Base-by-base conservation (phyloP, 2,113 vertebrate species). In the Ochotona curzoniae region DNA sequence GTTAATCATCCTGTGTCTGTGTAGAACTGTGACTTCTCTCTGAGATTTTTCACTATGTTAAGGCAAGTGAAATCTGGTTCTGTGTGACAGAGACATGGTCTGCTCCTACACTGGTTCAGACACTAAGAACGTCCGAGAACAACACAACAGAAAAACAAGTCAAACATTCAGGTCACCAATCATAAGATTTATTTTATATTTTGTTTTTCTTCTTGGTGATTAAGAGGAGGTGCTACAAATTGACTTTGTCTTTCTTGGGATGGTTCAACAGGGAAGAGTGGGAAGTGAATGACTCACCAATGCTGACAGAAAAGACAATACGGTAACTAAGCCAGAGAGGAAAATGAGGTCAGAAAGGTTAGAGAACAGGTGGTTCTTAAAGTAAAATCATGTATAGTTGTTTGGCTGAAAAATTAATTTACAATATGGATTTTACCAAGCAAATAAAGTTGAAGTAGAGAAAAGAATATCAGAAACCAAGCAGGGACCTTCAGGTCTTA, bases 381-480 rank as follows among this genome's bases (percentile, higher is more conserved):
- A 84, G 44, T 54, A 51, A 94, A 89, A 78, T 8, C 64, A 49
- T 57, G 18, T 32, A 38, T n/a, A 30, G 61, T 80, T 7, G 2
- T 93, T 54, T 83, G 20, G 12, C 51, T 89, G 71, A 91, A 96
- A 28, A 83, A 64, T 87, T 70, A 95, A 87, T 63, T 87, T 75
- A 69, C 1, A 70, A 64, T 74, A 54, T 82, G 90, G 14, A 82
- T 17, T 21, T 70, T 1, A 88, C 69, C 79, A 85, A 47, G 69
- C 61, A 91, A 93, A 87, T 74, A 93, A 96, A 94, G 87, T 35
- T 66, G 66, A 32, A 94, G 66, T 6, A 88, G 18, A 64, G 38
- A 61, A 86, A 96, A 91, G 76, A 87, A 94, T 94, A 49, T 71
- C 73, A 91, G 81, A 63, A 85, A 83, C 51, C 90, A 92, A 38